Evolutionary conservation across 2,888 invertebrate genomes (phyloP).

Genomic region (Homarus gammarus): DNA sequence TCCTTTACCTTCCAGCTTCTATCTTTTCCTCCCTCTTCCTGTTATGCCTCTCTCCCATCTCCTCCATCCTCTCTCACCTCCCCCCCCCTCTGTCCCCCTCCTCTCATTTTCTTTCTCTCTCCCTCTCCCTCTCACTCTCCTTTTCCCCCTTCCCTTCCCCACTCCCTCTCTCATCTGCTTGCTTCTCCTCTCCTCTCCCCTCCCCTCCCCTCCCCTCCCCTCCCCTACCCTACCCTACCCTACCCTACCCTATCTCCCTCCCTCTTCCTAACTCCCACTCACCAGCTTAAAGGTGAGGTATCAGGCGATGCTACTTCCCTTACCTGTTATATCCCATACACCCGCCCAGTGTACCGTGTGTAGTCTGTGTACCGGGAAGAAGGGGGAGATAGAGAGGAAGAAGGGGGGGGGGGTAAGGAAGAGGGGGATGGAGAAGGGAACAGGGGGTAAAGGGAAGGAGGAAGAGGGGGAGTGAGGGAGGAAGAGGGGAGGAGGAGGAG

Average conservation of each 20-base stretch:
- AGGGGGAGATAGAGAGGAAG: neutral
- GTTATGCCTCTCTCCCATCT: neutral
- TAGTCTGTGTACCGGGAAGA: neutral
- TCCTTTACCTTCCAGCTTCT: constrained; percentile 33
- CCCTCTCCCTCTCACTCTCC: constrained; percentile 20
- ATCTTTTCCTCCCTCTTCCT: constrained; percentile 20
- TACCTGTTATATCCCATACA: too few relatives aligned
- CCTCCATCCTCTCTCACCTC: neutral
- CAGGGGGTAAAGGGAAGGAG: constrained; percentile 36
- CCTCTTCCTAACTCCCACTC: neutral
- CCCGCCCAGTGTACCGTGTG: neutral
- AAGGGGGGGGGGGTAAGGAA: neutral
- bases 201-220: neutral
- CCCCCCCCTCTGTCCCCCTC: neutral
- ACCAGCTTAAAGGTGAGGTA: neutral
- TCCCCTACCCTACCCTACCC: neutral
- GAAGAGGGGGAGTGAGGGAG: constrained; percentile 12
- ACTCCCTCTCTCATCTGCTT: neutral
- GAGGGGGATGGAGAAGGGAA: too few relatives aligned
- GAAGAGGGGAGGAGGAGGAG: neutral
- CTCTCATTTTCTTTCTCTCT: constrained; percentile 3
- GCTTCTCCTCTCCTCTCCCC: neutral
- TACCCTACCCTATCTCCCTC: neutral
- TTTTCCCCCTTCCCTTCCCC: constrained; percentile 1
- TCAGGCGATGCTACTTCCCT: too few relatives aligned